Evolutionary conservation across 2,113 vertebrate species (phyloP), one percentile per base, ranked within the genome.

Genomic region (Ctenodactylus gundi): DNA sequence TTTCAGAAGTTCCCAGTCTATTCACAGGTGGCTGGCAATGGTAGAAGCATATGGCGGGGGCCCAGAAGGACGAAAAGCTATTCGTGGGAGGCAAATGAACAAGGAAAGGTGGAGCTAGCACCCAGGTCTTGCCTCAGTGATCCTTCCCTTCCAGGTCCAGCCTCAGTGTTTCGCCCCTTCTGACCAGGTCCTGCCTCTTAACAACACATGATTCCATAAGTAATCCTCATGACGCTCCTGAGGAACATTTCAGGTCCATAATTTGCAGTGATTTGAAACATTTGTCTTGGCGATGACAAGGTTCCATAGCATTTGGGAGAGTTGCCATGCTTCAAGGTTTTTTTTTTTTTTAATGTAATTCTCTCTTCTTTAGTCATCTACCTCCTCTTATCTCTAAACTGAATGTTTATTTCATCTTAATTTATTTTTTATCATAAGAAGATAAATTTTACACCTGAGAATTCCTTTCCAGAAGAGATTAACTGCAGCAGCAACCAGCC

Each of bases 391-490:
- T 49, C 36, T 78, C 51, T 72, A 83, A 57, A 67, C 21, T 1
- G 0, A 34, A 9, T 51, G 23, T 80, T 86, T 87, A 60, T 90
- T 88, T 67, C n/a, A 11, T 64, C 27, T 57, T 34, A 10, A 77
- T n/a, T 83, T 12, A 11, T 75, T 72, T 34, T 65, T 93, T 88
- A 82, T 88, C 31, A 18, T 6, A 77, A 68, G 46, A 73, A 94
- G n/a, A 84, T 58, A 68, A 7, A 78, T 95, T 75, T 94, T 94
- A 65, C 18, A 75, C 49, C 72, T 11, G 34, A 93, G 41, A 60
- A 80, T 36, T 81, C 65, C 51, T 89, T 67, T 60, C 18, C 31
- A 44, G 49, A 85, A 90, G 58, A 78, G 65, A 86, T 75, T 86
- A 62, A 68, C 53, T 92, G 41, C 68, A 91, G 62, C 94, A 92